Evolutionary conservation across 2,113 vertebrate species (phyloP), one percentile per base, ranked within the genome.

Genomic region (Mobula birostris): DNA sequence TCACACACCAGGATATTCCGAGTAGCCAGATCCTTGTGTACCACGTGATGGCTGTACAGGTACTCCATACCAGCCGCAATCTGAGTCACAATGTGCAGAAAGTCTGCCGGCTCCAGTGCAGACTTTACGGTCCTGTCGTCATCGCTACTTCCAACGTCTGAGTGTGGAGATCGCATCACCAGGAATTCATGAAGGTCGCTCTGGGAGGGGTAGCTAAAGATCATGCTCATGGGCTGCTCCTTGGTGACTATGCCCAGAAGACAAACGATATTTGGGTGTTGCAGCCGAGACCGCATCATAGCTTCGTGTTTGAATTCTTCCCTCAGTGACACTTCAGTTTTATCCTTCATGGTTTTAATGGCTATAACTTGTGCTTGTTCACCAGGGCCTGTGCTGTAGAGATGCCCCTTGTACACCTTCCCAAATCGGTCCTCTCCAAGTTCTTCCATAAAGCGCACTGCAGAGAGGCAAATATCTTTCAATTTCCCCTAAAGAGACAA

Each of bases 31-130:
- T 99, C 99, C 96, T 99, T 99, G 95, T 99, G 98, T 27, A 99
- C 97, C 66, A 99, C 96, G 0, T 99, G 98, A 94, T 99, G 98
- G 95, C 97, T 97, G 95, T 98, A 98, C 24, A 99, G 97, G 72
- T 98, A 99, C 94, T 99, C 99, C 99, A 99, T 99, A 32, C 99
- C 99, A 0, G 99, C 97, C 0, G 99, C 98, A 63, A 99, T 97
- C 96, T 99, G 99, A 0, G 98, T 98, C 29, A 97, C 97, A 0
- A 99, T 96, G 5, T 99, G 98, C 29, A 99, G 97, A 7, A 99
- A 99, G 95, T 99, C 99, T 0, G 98, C 97, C 94, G 98, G 98
- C 94, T 99, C 99, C 95, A 99, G 96, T 0, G 98, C 97, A 0
- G 99, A 99, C 95, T 98, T 98, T 12, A 98, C 98, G 0, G 98